A percentile compares a stretch with the other conserved stretches of the same genome.
Conservation (phyloP, 2,113 vertebrate genomes). For the Rhizomys pruinosus region DNA sequence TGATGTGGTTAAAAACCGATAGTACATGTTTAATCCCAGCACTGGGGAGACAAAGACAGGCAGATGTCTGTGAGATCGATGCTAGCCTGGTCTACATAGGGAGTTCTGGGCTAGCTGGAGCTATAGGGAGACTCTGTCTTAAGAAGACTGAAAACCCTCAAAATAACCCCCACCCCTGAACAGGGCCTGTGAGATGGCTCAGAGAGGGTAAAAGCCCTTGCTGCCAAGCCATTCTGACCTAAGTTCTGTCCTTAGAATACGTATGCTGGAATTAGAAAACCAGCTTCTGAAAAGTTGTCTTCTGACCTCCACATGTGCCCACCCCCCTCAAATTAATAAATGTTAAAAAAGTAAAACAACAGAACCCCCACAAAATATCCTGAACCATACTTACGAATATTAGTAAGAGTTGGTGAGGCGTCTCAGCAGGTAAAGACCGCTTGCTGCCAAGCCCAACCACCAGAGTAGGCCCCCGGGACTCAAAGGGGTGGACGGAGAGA, state of each 20-base stretch:
- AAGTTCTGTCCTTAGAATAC: neutral
- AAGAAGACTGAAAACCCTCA: too few species aligned
- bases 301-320: neutral
- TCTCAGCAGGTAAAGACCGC: neutral
- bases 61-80: too few species aligned
- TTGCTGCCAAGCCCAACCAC: neutral
- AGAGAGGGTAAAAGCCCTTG: neutral
- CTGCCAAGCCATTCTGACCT: neutral
- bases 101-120: too few species aligned
- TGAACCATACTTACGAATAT: neutral
- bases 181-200: neutral
- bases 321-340: neutral
- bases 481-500: neutral
- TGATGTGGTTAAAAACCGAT: neutral
- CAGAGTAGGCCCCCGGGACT: too few species aligned
- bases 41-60: too few species aligned
- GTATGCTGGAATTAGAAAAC: neutral
- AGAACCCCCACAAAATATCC: neutral
- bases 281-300: neutral
- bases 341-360: neutral
- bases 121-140: too few species aligned
- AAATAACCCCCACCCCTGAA: neutral
- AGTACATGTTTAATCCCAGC: too few species aligned
- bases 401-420: neutral
- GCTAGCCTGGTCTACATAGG: too few species aligned